Percentiles rank a stretch among this genome's conserved stretches.
Evolutionary conservation across 2,888 invertebrate species (phyloP).

Genomic region (Leucophenga montana): DNA sequence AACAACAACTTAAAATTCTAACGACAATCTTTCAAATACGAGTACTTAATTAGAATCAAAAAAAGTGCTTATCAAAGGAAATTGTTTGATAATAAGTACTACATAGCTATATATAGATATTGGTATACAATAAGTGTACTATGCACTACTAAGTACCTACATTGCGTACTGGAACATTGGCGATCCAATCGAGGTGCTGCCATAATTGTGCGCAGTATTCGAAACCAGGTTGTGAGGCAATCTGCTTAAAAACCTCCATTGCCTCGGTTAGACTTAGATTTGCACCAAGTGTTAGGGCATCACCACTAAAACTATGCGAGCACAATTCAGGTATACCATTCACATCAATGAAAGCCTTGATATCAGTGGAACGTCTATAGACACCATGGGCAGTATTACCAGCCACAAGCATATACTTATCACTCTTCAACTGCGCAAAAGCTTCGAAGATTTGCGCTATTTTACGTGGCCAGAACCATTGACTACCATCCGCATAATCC

Average conservation of each 20-base stretch:
- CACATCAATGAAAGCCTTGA: constrained; percentile 79
- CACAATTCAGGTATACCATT: constrained; percentile 77
- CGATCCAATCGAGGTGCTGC: constrained; percentile 79
- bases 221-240: constrained; percentile 73
- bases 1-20: no score
- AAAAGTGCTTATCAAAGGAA: constrained; percentile 8
- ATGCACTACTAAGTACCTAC: constrained; percentile 71
- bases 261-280: constrained; percentile 75
- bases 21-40: no score
- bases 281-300: constrained; percentile 55
- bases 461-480: constrained; percentile 65
- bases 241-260: constrained; percentile 73
- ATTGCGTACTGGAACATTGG: constrained; percentile 80
- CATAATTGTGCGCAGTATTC: constrained; percentile 74
- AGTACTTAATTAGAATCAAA: no score
- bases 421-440: constrained; percentile 65
- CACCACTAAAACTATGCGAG: constrained; percentile 65
- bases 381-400: constrained; percentile 86
- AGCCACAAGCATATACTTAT: constrained; percentile 79
- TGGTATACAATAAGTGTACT: neutral
- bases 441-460: constrained; percentile 55
- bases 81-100: constrained; percentile 23
- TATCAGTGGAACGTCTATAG: constrained; percentile 64
- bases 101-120: neutral
- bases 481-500: constrained; percentile 57